phyloP scores from a whole-genome alignment of 2,888 invertebrate genomes.

The Drosophila multiciliata region DNA sequence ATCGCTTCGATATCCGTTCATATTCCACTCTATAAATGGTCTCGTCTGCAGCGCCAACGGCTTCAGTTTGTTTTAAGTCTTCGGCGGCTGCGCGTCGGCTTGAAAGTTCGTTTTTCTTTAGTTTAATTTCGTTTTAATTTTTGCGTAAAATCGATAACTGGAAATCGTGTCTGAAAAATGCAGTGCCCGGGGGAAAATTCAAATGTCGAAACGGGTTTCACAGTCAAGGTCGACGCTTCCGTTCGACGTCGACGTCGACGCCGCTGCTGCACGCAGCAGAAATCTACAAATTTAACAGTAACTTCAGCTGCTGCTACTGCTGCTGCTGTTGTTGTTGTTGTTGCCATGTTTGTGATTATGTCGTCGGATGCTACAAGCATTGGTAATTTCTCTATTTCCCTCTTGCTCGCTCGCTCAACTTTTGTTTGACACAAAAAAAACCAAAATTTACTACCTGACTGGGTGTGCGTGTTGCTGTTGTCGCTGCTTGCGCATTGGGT shows the following conservation, averaged over 20 bases:
- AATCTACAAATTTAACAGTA: constrained; percentile 11
- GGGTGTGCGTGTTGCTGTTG: constrained; percentile 49
- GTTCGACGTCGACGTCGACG: constrained; percentile 19
- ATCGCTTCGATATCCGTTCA: constrained; percentile 8
- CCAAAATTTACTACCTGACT: constrained; percentile 43
- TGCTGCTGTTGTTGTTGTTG: constrained; percentile 33
- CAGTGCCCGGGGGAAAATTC: constrained; percentile 64
- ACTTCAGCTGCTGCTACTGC: background rate
- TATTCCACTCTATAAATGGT: constrained; percentile 56
- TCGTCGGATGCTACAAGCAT: constrained; percentile 71
- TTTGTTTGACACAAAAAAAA: constrained; percentile 39
- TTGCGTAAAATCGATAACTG: constrained; percentile 44
- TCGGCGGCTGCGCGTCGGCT: constrained; percentile 20
- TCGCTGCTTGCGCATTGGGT: constrained; percentile 61
- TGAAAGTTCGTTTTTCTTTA: background rate
- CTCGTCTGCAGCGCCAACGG: constrained; percentile 36
- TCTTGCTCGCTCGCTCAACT: constrained; percentile 26
- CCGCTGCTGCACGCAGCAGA: constrained; percentile 42
- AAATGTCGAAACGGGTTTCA: constrained; percentile 70
- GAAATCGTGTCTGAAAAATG: constrained; percentile 60
- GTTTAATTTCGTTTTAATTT: constrained; percentile 3
- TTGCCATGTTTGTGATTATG: constrained; percentile 60
- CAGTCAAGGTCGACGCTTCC: constrained; percentile 82
- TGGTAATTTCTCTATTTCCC: constrained; percentile 69
- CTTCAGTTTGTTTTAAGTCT: constrained; percentile 61